Conservation (phyloP, 2,113 vertebrate genomes). For the Pachypanchax playfairii region DNA sequence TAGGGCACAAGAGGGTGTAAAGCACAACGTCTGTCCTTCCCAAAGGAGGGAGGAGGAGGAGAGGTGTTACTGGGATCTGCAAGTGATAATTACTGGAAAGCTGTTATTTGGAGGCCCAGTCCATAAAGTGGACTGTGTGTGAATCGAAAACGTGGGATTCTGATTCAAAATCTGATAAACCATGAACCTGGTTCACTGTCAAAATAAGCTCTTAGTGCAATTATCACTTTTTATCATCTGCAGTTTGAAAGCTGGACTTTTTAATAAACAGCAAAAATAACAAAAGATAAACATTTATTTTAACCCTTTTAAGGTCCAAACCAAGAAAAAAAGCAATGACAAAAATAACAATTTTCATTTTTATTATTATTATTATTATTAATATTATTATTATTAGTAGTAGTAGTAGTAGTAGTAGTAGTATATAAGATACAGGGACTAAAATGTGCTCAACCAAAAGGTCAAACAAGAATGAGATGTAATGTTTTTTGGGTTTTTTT, state of each 20-base stretch:
- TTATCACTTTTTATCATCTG: not conserved
- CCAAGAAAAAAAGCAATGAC: too few species aligned
- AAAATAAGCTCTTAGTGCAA: not conserved
- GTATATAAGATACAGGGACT: too few species aligned
- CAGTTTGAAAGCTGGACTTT: slow-evolving; percentile 2
- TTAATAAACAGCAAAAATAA: not conserved
- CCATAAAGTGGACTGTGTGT: slow-evolving; percentile 48
- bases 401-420: too few species aligned
- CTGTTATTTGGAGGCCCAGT: slow-evolving; percentile 57
- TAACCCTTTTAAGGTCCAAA: too few species aligned
- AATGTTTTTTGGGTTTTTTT: too few species aligned
- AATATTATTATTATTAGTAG: too few species aligned
- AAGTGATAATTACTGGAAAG: slow-evolving; percentile 79
- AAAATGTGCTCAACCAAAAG: too few species aligned
- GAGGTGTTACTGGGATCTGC: slow-evolving; percentile 65
- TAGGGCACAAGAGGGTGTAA: slow-evolving; percentile 68
- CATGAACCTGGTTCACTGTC: slow-evolving; percentile 23
- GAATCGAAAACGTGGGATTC: slow-evolving; percentile 56
- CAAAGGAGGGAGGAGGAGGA: slow-evolving; percentile 51
- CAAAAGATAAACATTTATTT: not conserved
- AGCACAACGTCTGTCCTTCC: slow-evolving; percentile 63
- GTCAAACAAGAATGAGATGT: too few species aligned
- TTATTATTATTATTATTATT: too few species aligned
- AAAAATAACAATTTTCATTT: too few species aligned
- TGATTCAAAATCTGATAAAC: slow-evolving; percentile 21